Evolutionary conservation across 2,888 invertebrate genomes (phyloP).

Genomic region (Chrysolina oricalcia): DNA sequence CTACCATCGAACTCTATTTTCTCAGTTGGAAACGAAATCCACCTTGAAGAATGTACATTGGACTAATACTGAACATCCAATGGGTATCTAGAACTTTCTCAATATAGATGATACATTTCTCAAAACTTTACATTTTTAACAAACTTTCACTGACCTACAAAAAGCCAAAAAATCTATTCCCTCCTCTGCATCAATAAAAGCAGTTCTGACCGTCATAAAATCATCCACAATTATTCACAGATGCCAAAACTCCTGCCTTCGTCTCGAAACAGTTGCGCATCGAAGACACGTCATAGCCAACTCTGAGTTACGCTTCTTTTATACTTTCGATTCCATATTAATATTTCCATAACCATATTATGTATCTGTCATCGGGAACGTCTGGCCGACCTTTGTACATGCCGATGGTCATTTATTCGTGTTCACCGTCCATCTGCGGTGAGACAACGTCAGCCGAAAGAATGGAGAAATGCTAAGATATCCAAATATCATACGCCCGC

Average conservation of each 20-base stretch:
- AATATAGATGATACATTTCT: too few relatives aligned
- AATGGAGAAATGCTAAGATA: conserved; percentile 57
- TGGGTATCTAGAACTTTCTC: too few relatives aligned
- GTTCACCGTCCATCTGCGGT: conserved; percentile 63
- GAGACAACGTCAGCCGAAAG: conserved; percentile 56
- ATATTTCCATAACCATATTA: conserved; percentile 72
- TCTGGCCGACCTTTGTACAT: conserved; percentile 57
- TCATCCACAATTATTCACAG: conserved; percentile 47
- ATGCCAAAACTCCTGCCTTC: conserved; percentile 45
- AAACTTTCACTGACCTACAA: neutral
- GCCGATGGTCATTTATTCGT: conserved; percentile 67
- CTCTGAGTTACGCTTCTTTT: conserved; percentile 69
- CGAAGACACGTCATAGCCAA: conserved; percentile 56
- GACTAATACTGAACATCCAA: too few relatives aligned
- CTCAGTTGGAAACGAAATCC: too few relatives aligned
- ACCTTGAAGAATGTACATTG: too few relatives aligned
- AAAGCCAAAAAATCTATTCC: neutral
- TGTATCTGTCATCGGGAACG: conserved; percentile 68
- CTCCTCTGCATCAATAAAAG: neutral
- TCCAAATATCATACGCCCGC: conserved; percentile 68
- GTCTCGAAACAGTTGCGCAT: conserved; percentile 54
- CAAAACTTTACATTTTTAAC: neutral
- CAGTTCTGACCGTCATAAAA: neutral
- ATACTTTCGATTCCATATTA: conserved; percentile 67
- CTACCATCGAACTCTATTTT: too few relatives aligned